phyloP scores from a whole-genome alignment of 2,113 vertebrate genomes.

The Stomatorhinus ivindoensis region DNA sequence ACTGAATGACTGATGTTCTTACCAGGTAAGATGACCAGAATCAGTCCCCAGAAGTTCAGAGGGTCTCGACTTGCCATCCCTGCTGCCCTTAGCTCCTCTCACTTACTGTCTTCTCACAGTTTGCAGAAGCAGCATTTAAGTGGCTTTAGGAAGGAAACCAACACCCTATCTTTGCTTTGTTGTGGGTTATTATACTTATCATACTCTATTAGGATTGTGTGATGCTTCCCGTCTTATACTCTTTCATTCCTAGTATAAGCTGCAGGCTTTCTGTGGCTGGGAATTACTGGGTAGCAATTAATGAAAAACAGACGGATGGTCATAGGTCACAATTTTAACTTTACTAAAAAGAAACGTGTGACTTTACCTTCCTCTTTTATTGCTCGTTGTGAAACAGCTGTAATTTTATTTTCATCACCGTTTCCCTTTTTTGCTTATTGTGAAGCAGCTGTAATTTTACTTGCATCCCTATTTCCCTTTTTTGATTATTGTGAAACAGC shows the following conservation, averaged over 20 bases:
- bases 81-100: neutral
- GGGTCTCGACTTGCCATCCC: neutral
- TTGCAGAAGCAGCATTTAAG: neutral
- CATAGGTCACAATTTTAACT: neutral
- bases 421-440: no score
- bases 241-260: neutral
- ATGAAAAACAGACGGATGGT: neutral
- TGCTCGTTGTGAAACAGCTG: no score
- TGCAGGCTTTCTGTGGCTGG: neutral
- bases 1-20: neutral
- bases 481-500: no score
- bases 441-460: no score
- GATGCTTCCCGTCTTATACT: neutral
- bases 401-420: no score
- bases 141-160: neutral
- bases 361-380: no score
- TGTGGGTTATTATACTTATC: neutral
- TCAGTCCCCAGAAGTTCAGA: neutral
- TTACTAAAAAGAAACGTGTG: neutral
- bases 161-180: neutral
- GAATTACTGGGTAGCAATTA: neutral
- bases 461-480: no score
- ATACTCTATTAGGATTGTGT: neutral
- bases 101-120: neutral
- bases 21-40: neutral